Conservation (phyloP, 2,113 vertebrate genomes). For the Callospermophilus lateralis region DNA sequence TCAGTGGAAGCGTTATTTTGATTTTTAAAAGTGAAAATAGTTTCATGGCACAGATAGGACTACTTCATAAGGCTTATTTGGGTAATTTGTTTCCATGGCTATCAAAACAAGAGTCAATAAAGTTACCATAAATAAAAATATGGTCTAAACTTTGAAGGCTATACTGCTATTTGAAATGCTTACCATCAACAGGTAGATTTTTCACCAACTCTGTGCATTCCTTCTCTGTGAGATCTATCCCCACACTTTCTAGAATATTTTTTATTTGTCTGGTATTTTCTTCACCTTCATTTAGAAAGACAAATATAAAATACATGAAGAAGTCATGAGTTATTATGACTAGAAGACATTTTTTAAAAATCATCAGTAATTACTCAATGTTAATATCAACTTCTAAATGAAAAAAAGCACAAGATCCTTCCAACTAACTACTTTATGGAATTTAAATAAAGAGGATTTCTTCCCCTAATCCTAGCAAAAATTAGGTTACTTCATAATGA, state of each 20-base stretch:
- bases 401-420: background rate
- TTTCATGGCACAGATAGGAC: background rate
- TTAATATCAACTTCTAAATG: background rate
- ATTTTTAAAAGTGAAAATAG: background rate
- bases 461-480: background rate
- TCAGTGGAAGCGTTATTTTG: background rate
- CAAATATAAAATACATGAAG: background rate
- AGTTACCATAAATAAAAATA: background rate
- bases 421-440: background rate
- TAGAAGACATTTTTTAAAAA: background rate
- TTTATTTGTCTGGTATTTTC: background rate
- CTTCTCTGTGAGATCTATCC: background rate
- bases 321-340: background rate
- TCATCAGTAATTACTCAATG: background rate
- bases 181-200: background rate
- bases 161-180: background rate
- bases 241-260: background rate
- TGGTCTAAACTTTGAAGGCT: background rate
- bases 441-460: background rate
- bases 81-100: background rate
- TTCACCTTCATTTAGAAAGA: conserved; percentile 6
- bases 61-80: background rate
- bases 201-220: background rate
- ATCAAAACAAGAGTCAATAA: background rate
- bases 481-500: background rate